Percentiles rank a stretch among this genome's conserved stretches.
These are phyloP conservation scores for Lathamus discolor DNA, from an alignment of 2,113 vertebrate species.

Conservation along the genomic window DNA sequence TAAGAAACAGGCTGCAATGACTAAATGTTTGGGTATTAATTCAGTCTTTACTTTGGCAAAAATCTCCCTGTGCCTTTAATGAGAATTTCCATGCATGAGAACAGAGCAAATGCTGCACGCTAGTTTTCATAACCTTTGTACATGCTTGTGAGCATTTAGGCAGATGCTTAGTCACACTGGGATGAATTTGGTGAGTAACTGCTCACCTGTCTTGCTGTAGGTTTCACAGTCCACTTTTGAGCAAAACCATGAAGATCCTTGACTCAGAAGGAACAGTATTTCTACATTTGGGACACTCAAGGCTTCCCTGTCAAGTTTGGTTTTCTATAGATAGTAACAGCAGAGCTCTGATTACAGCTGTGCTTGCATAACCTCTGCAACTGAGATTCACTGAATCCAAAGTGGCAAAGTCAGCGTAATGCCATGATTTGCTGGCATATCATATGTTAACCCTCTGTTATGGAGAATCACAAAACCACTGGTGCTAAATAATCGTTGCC, in stretches of 20 bases:
- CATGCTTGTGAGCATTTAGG: neutral
- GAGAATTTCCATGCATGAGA: neutral
- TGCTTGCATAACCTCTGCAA: neutral
- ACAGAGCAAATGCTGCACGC: neutral
- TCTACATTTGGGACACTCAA: neutral
- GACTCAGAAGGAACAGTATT: neutral
- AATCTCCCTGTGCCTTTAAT: neutral
- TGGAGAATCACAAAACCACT: neutral
- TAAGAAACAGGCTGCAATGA: neutral
- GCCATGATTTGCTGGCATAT: neutral
- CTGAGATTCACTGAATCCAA: neutral
- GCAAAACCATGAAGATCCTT: neutral
- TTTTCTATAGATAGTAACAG: neutral
- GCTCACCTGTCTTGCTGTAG: neutral
- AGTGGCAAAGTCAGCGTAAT: neutral
- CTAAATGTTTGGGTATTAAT: neutral
- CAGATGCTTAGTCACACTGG: neutral
- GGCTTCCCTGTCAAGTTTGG: neutral
- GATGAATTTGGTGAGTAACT: neutral
- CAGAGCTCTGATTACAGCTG: neutral
- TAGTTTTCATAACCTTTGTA: conserved; percentile 24
- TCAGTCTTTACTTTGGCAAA: conserved; percentile 4
- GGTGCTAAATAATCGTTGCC: neutral
- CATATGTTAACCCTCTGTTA: neutral
- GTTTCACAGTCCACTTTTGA: neutral